These are phyloP conservation scores for Barbus barbus DNA, from an alignment of 2,113 vertebrate species.

Conservation along the genomic window DNA sequence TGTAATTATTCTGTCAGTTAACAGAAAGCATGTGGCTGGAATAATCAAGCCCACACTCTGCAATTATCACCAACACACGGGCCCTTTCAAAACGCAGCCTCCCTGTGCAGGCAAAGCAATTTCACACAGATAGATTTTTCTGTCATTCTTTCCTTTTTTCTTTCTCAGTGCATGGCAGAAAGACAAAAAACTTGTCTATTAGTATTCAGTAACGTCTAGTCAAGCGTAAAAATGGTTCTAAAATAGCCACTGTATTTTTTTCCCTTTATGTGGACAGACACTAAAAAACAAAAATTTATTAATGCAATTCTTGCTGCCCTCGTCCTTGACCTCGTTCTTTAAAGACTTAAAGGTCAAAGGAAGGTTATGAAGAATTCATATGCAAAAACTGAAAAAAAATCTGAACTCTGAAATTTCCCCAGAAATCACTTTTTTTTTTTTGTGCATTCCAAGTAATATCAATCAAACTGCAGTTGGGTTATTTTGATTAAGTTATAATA, in stretches of 20 bases:
- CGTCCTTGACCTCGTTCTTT: not conserved
- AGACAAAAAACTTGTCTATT: conserved; percentile 41
- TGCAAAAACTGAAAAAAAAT: too few relatives aligned
- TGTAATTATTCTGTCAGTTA: conserved; percentile 78
- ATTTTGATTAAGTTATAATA: too few relatives aligned
- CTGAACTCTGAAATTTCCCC: too few relatives aligned
- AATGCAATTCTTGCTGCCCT: not conserved
- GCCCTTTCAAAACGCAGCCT: conserved; percentile 51
- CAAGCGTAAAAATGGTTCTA: conserved; percentile 45
- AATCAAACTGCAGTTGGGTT: too few relatives aligned
- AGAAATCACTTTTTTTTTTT: too few relatives aligned
- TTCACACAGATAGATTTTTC: conserved; percentile 54
- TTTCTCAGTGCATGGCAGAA: not conserved
- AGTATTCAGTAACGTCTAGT: conserved; percentile 48
- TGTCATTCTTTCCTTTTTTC: conserved; percentile 34
- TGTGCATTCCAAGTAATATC: too few relatives aligned
- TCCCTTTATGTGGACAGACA: conserved; percentile 23
- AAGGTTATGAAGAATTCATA: too few relatives aligned
- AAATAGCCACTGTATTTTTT: conserved; percentile 29
- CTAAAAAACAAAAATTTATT: conserved; percentile 36
- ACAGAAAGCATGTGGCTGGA: conserved; percentile 61
- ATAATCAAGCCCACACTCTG: conserved; percentile 59
- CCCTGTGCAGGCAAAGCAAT: conserved; percentile 47
- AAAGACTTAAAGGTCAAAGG: not conserved
- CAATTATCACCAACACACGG: conserved; percentile 61